These are phyloP conservation scores for Eutolmus rufibarbis DNA, from an alignment of 2,888 invertebrate genomes.

Conservation along the genomic window DNA sequence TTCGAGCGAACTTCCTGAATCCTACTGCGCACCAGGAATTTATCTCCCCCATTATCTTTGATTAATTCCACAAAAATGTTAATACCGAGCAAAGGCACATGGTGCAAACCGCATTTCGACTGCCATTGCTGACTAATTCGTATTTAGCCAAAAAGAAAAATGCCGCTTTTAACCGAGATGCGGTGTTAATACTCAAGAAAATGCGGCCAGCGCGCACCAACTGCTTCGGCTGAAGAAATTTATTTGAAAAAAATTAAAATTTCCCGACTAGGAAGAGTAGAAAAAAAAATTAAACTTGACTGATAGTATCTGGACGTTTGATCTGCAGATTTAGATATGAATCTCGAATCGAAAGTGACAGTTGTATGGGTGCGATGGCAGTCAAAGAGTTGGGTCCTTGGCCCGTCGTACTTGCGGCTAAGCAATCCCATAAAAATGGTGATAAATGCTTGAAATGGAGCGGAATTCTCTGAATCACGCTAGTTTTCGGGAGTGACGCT, in stretches of 20 bases:
- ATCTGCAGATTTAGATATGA: slow-evolving; percentile 46
- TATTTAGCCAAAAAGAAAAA: neutral
- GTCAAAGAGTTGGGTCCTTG: neutral
- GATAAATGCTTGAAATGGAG: neutral
- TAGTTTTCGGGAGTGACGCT: neutral
- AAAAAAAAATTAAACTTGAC: slow-evolving; percentile 24
- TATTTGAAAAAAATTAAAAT: slow-evolving; percentile 40
- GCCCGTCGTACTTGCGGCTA: neutral
- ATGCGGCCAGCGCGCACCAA: neutral
- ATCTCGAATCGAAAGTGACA: slow-evolving; percentile 47
- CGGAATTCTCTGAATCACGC: neutral
- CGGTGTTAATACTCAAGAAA: neutral
- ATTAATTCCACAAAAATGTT: slow-evolving; percentile 48
- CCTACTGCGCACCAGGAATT: slow-evolving; percentile 39
- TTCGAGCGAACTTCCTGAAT: slow-evolving; percentile 39
- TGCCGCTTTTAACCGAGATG: neutral
- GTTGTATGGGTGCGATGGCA: slow-evolving; percentile 32
- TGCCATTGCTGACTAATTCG: neutral
- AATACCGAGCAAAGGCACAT: slow-evolving; percentile 38
- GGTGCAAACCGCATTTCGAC: slow-evolving; percentile 14
- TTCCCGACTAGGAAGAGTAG: slow-evolving; percentile 5
- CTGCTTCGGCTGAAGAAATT: slow-evolving; percentile 17
- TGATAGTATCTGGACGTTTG: slow-evolving; percentile 37
- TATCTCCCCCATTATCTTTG: slow-evolving; percentile 46
- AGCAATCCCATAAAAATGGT: neutral